Percentiles rank a stretch among this genome's conserved stretches.
Evolutionary conservation across 2,113 vertebrate genomes (phyloP).

Genomic region (Lepidothrix coronata): DNA sequence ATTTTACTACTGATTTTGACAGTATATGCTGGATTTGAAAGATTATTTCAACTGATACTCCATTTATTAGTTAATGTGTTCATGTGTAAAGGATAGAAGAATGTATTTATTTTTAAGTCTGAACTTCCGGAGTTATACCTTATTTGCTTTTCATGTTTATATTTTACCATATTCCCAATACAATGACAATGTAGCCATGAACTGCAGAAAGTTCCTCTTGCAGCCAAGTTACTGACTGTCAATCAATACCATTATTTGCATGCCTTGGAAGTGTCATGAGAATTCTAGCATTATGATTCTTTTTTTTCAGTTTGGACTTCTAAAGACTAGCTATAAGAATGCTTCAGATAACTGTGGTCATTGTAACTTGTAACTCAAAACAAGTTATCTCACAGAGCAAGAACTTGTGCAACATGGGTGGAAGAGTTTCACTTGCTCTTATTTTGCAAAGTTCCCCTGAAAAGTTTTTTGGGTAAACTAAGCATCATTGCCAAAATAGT

Average conservation of each 20-base stretch:
- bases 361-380: background rate
- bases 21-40: background rate
- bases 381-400: background rate
- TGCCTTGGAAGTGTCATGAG: background rate
- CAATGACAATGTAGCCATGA: background rate
- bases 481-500: background rate
- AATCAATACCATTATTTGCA: background rate
- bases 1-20: slow-evolving; percentile 24
- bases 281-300: background rate
- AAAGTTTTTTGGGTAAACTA: background rate
- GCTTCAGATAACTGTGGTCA: background rate
- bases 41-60: background rate
- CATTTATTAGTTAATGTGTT: background rate
- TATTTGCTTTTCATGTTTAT: background rate
- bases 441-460: background rate
- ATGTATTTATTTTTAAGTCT: background rate
- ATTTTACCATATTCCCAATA: background rate
- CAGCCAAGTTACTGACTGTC: background rate
- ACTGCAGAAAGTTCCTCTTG: background rate
- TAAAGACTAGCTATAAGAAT: background rate
- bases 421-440: background rate
- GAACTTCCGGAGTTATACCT: background rate
- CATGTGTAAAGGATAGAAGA: background rate
- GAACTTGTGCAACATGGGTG: background rate
- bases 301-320: background rate